Evolutionary conservation across 1,140 invertebrate genomes (phyloP).

Genomic region (Oedothorax gibbosus): DNA sequence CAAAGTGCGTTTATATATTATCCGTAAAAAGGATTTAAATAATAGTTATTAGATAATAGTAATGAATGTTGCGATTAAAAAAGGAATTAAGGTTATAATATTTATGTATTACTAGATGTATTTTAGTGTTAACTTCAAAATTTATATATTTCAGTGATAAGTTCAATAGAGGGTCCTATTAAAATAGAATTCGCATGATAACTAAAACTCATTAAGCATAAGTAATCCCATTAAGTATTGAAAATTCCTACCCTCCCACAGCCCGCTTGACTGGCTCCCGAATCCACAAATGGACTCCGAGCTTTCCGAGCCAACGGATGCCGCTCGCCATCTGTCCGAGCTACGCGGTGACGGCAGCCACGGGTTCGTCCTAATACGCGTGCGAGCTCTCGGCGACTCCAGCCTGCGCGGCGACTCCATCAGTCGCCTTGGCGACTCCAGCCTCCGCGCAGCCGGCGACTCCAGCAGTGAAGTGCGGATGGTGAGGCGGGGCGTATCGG

Average conservation of each 20-base stretch:
- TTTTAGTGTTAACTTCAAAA: too few species aligned
- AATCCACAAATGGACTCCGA: slow-evolving; percentile 56
- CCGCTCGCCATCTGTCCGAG: slow-evolving; percentile 17
- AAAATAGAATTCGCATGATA: too few species aligned
- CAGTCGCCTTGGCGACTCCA: slow-evolving; percentile 8
- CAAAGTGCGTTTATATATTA: too few species aligned
- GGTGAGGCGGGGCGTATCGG: slow-evolving; percentile 9
- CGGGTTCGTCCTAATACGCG: slow-evolving; percentile 53
- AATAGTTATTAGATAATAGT: too few species aligned
- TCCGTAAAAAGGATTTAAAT: too few species aligned
- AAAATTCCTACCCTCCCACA: slow-evolving; percentile 47
- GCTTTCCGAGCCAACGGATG: slow-evolving; percentile 54
- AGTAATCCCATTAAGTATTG: too few species aligned
- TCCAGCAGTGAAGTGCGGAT: slow-evolving; percentile 54
- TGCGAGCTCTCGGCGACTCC: slow-evolving; percentile 52
- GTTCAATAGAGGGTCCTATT: too few species aligned
- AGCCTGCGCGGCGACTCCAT: slow-evolving; percentile 18
- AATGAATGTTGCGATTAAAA: too few species aligned
- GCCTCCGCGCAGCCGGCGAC: slow-evolving; percentile 2
- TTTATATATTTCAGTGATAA: not conserved
- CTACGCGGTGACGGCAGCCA: slow-evolving; percentile 54
- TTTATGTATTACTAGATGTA: too few species aligned
- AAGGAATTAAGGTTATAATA: too few species aligned
- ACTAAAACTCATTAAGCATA: too few species aligned
- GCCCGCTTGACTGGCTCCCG: slow-evolving; percentile 55